Conservation (phyloP, 2,888 invertebrate genomes). For the Habroteleia sp. region DNA sequence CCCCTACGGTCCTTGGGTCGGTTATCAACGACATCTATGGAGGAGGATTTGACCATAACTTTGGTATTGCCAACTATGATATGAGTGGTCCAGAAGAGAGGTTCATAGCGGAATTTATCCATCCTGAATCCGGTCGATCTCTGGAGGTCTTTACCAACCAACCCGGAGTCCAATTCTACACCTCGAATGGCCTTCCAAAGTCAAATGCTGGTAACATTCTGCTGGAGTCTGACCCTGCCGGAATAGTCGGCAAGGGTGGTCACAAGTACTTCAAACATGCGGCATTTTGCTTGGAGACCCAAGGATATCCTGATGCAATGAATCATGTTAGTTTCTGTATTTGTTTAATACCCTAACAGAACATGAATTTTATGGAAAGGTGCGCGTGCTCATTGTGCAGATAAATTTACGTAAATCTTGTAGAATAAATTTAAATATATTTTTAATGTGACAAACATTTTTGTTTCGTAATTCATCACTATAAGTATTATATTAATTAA, state of each 20-base stretch:
- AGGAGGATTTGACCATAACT: slow-evolving; percentile 92
- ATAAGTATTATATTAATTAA: no score
- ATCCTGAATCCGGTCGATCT: slow-evolving; percentile 87
- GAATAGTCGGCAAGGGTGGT: slow-evolving; percentile 87
- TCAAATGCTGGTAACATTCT: slow-evolving; percentile 49
- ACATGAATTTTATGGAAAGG: no score
- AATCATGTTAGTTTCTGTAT: slow-evolving; percentile 86
- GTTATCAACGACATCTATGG: slow-evolving; percentile 86
- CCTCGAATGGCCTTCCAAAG: slow-evolving; percentile 87
- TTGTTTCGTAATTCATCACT: no score
- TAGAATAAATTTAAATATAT: no score
- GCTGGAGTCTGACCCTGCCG: slow-evolving; percentile 80
- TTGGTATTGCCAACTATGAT: slow-evolving; percentile 83
- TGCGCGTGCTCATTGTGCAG: no score
- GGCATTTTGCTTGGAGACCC: slow-evolving; percentile 94
- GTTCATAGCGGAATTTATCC: slow-evolving; percentile 86
- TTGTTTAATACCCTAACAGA: no score
- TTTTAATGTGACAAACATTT: no score
- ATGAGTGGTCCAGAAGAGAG: slow-evolving; percentile 76
- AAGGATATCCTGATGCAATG: slow-evolving; percentile 95
- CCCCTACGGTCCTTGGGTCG: slow-evolving; percentile 85
- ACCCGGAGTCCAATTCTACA: slow-evolving; percentile 95
- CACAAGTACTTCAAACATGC: slow-evolving; percentile 88
- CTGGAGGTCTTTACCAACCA: slow-evolving; percentile 92
- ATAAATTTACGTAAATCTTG: no score